Evolutionary conservation across 2,797 vertebrate genomes (phyloP).

Genomic region (Parotocinclus haroldoi): DNA sequence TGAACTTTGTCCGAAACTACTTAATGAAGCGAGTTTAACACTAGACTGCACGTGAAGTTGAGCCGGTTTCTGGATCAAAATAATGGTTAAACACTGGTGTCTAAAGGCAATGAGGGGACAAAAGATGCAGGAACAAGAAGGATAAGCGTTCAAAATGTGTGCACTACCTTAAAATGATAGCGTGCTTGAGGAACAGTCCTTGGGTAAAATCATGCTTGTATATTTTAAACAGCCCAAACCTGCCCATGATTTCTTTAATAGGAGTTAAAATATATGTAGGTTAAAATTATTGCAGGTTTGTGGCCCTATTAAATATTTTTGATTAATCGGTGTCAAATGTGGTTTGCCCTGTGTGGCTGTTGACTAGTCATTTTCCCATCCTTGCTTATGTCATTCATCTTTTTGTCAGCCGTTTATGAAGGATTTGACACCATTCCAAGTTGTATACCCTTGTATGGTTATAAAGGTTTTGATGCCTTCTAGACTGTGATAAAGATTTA

Average conservation of each 20-base stretch:
- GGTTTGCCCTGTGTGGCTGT: conserved; percentile 49
- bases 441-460: neutral
- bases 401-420: conserved; percentile 34
- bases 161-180: conserved; percentile 51
- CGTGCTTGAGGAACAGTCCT: conserved; percentile 26
- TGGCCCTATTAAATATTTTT: conserved; percentile 53
- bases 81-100: conserved; percentile 19
- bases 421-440: conserved; percentile 21
- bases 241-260: conserved; percentile 53
- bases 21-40: neutral
- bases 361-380: neutral
- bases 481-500: neutral
- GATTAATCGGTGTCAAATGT: conserved; percentile 30
- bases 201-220: conserved; percentile 26
- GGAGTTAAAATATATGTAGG: conserved; percentile 12
- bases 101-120: conserved; percentile 12
- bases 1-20: conserved; percentile 28
- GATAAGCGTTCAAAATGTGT: conserved; percentile 33
- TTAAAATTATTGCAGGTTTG: conserved; percentile 53
- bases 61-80: conserved; percentile 27
- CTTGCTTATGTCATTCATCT: neutral
- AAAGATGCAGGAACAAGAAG: conserved; percentile 1
- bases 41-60: conserved; percentile 17
- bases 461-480: neutral
- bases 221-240: conserved; percentile 63